phyloP scores from a whole-genome alignment of 1,140 invertebrate species.

The Drosophila rufa region DNA sequence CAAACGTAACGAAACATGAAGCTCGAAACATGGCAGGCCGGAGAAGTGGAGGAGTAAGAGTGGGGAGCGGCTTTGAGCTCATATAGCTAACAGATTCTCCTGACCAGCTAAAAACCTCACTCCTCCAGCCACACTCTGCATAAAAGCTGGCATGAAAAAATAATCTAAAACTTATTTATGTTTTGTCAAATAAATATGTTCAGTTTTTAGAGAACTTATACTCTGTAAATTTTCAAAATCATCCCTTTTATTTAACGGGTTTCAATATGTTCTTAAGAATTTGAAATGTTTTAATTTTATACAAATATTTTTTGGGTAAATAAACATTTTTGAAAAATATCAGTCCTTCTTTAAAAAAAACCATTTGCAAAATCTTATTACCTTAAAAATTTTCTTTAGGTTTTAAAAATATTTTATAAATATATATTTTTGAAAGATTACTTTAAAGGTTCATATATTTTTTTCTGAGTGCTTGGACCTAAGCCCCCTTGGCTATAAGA shows the following conservation, averaged over 20 bases:
- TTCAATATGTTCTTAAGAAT: too few species aligned
- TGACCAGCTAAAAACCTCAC: slow-evolving; percentile 22
- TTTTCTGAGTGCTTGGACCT: neutral
- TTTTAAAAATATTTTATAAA: neutral
- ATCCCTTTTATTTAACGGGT: too few species aligned
- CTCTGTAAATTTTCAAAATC: too few species aligned
- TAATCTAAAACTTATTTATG: too few species aligned
- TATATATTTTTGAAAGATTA: neutral
- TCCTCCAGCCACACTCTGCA: neutral
- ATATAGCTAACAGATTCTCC: slow-evolving; percentile 35
- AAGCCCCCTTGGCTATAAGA: slow-evolving; percentile 55
- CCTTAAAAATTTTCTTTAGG: too few species aligned
- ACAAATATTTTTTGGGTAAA: too few species aligned
- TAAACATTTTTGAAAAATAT: too few species aligned
- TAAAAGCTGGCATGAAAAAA: neutral
- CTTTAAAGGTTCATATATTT: neutral
- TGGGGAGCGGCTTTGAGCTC: slow-evolving; percentile 27
- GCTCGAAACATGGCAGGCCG: slow-evolving; percentile 50
- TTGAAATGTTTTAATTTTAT: too few species aligned
- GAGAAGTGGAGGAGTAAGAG: neutral
- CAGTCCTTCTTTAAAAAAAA: too few species aligned
- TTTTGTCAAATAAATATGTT: neutral
- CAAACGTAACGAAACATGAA: slow-evolving; percentile 82
- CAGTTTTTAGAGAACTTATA: too few species aligned
- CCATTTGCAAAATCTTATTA: too few species aligned